phyloP scores from a whole-genome alignment of 2,113 vertebrate species.

The Solea senegalensis region DNA sequence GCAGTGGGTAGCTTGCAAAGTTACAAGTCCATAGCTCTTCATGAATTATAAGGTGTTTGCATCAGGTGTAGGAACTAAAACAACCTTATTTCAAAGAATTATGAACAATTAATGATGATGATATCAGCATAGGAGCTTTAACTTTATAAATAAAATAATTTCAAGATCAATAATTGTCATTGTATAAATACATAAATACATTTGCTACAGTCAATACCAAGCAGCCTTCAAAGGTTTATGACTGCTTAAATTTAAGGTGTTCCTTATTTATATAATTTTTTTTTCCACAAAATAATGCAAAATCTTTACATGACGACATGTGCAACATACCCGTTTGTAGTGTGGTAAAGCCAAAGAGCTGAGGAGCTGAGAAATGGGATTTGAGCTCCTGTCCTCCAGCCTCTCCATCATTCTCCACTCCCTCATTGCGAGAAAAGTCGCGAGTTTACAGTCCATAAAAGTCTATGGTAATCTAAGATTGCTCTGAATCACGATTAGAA shows the following conservation, averaged over 20 bases:
- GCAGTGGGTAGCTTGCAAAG: too few species aligned
- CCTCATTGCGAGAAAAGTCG: slow-evolving; percentile 63
- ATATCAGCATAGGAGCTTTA: too few species aligned
- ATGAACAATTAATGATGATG: too few species aligned
- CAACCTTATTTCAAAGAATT: too few species aligned
- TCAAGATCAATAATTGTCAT: too few species aligned
- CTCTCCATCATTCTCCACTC: slow-evolving; percentile 72
- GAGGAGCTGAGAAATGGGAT: slow-evolving; percentile 80
- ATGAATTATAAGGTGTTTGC: too few species aligned
- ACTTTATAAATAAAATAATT: too few species aligned
- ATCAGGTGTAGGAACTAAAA: too few species aligned
- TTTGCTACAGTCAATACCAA: too few species aligned
- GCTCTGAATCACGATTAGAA: slow-evolving; percentile 8
- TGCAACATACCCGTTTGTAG: slow-evolving; percentile 80
- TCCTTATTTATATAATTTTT: not conserved
- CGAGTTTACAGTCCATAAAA: slow-evolving; percentile 12
- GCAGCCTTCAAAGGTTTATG: too few species aligned
- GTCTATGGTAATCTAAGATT: slow-evolving; percentile 11
- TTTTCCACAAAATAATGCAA: not conserved
- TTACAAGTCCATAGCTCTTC: too few species aligned
- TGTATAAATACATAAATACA: too few species aligned
- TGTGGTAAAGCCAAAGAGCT: slow-evolving; percentile 80
- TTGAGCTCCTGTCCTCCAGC: slow-evolving; percentile 70
- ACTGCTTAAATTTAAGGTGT: not conserved
- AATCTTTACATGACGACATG: not conserved